Conservation (phyloP, 2,888 invertebrate genomes). For the Adelphocoris suturalis region DNA sequence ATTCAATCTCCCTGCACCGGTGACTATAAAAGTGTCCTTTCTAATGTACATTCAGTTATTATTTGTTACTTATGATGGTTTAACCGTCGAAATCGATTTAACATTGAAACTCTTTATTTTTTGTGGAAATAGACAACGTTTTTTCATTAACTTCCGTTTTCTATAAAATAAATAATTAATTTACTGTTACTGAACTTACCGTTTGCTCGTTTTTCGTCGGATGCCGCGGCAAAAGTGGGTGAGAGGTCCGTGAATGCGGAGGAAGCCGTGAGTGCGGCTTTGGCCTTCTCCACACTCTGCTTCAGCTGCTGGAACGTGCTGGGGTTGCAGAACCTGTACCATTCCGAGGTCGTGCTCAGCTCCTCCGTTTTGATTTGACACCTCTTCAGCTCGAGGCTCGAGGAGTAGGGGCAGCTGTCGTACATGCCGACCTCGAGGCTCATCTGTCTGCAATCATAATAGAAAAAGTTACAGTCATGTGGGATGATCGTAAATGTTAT, state of each 20-base stretch:
- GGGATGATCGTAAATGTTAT: no score
- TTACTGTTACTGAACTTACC: no score
- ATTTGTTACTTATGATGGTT: no score
- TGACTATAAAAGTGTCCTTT: no score
- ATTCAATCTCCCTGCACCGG: no score
- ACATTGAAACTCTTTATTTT: no score
- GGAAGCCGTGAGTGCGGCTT: conserved; percentile 88
- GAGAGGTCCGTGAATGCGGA: conserved; percentile 85
- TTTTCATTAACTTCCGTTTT: no score
- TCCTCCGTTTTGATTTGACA: conserved; percentile 80
- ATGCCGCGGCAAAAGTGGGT: conserved; percentile 77
- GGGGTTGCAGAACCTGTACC: conserved; percentile 87
- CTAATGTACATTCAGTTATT: no score
- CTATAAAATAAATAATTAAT: no score
- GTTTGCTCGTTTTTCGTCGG: conserved; percentile 72
- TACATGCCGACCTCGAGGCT: conserved; percentile 83
- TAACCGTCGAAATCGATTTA: no score
- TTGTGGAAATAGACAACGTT: no score
- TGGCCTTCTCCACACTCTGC: conserved; percentile 94
- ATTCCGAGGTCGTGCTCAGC: conserved; percentile 77
- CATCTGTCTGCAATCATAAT: conserved; percentile 59
- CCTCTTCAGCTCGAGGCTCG: conserved; percentile 88
- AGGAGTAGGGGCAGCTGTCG: conserved; percentile 96
- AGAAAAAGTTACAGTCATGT: no score
- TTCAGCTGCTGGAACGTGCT: conserved; percentile 94